phyloP scores from a whole-genome alignment of 2,113 vertebrate genomes.

The Rhea americana region DNA sequence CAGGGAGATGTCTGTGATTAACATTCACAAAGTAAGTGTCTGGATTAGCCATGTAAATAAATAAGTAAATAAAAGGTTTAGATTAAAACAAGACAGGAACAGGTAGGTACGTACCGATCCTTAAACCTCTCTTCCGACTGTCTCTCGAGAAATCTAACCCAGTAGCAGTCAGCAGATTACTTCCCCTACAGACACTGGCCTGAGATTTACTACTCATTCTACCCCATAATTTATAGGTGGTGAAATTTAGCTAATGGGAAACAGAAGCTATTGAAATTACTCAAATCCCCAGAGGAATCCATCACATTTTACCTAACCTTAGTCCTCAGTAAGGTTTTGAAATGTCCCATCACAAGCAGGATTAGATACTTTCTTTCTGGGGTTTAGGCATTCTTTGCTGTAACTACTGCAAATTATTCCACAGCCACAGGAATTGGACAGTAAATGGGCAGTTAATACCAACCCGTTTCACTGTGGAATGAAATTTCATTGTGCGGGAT shows the following conservation, averaged over 20 bases:
- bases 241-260: not conserved
- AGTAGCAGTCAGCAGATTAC: not conserved
- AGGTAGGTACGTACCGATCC: accelerated
- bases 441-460: not conserved
- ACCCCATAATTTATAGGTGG: not conserved
- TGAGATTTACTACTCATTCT: not conserved
- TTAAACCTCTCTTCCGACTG: not conserved
- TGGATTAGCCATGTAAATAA: not conserved
- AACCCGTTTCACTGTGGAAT: accelerated
- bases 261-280: not conserved
- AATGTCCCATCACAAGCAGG: not conserved
- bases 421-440: not conserved
- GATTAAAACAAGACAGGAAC: not conserved
- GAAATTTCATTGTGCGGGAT: not conserved
- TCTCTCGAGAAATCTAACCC: accelerated
- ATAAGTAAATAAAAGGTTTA: not conserved
- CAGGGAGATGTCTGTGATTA: not conserved
- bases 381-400: not conserved
- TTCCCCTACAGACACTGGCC: not conserved
- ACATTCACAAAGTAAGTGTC: not conserved
- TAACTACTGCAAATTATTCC: not conserved
- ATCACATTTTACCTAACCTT: not conserved
- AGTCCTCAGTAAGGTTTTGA: not conserved
- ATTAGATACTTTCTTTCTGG: not conserved
- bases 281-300: not conserved